These are phyloP conservation scores for Charadrius vociferus DNA, from an alignment of 2,113 vertebrate genomes.

Conservation along the genomic window DNA sequence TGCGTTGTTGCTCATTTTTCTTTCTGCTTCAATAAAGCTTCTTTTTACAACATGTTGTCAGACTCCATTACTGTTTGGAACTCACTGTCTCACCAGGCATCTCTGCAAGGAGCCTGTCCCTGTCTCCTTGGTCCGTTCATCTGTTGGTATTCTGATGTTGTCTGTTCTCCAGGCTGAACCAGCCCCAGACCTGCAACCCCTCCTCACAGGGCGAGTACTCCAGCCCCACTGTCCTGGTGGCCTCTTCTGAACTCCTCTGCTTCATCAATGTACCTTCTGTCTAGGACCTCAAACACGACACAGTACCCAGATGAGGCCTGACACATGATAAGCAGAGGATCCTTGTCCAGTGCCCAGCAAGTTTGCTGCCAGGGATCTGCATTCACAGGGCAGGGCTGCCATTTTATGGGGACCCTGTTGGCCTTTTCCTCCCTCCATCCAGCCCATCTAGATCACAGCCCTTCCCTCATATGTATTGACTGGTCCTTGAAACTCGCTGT, in stretches of 20 bases:
- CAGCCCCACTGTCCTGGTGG: too few relatives aligned
- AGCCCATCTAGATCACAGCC: background rate
- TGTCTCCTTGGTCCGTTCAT: background rate
- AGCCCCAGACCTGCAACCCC: background rate
- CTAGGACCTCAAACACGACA: background rate
- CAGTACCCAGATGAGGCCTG: background rate
- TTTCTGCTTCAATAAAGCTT: background rate
- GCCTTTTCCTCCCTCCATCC: background rate
- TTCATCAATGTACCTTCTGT: background rate
- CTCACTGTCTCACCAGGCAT: background rate
- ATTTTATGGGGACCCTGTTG: background rate
- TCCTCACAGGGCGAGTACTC: accelerated
- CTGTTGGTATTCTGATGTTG: background rate
- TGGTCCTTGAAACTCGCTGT: background rate
- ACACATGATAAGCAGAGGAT: background rate
- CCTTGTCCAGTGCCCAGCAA: background rate
- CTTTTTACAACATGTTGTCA: background rate
- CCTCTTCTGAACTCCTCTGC: background rate
- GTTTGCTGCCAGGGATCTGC: background rate
- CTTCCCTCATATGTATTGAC: background rate
- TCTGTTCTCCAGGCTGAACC: background rate
- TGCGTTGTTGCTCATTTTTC: background rate
- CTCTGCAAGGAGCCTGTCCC: background rate
- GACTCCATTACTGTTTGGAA: background rate
- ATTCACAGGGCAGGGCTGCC: background rate